These are phyloP conservation scores for Crotalus tigris DNA, from an alignment of 2,113 vertebrate genomes.

Conservation along the genomic window DNA sequence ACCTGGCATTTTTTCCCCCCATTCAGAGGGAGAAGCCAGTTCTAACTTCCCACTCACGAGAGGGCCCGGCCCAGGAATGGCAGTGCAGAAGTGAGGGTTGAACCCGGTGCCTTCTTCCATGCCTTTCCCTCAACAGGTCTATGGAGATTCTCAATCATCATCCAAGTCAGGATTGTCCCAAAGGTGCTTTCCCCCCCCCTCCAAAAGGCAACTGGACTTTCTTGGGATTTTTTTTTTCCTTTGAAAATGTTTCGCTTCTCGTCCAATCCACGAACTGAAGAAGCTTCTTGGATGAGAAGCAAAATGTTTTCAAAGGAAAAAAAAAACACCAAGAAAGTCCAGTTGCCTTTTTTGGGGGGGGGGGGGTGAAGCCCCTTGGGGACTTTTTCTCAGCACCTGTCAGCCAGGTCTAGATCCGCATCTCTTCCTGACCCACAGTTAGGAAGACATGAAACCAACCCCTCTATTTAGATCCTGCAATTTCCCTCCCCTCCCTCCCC, in stretches of 20 bases:
- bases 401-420: slow-evolving; percentile 44
- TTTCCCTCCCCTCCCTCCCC: not conserved
- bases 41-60: not conserved
- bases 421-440: slow-evolving; percentile 17
- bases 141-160: not conserved
- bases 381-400: slow-evolving; percentile 52
- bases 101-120: not conserved
- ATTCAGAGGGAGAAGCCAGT: slow-evolving; percentile 35
- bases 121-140: slow-evolving; percentile 14
- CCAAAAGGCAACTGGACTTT: not conserved
- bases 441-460: slow-evolving; percentile 58
- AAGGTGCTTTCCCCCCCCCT: too few species aligned
- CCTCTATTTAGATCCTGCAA: slow-evolving; percentile 56
- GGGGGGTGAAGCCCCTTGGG: not conserved
- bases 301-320: not conserved
- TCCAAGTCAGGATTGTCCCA: not conserved
- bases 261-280: not conserved
- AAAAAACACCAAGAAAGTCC: not conserved
- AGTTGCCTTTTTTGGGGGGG: not conserved
- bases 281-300: not conserved
- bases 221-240: too few species aligned
- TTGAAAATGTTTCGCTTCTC: not conserved
- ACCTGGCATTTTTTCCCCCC: slow-evolving; percentile 30
- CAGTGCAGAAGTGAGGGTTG: not conserved
- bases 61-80: not conserved